These are phyloP conservation scores for Lepilemur septentrionalis DNA, from an alignment of 2,797 vertebrate genomes.

Conservation along the genomic window DNA sequence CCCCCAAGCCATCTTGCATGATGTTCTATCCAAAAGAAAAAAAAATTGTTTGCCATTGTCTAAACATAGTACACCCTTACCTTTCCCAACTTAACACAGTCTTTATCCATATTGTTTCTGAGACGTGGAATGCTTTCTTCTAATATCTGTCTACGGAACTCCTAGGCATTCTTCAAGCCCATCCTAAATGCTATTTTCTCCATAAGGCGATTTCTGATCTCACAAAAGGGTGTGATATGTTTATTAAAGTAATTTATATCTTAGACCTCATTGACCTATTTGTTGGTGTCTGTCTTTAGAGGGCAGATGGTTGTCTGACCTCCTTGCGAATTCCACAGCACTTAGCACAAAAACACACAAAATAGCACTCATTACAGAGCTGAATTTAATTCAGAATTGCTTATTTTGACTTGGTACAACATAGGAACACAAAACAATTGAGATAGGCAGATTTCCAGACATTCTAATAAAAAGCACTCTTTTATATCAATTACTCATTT, in stretches of 20 bases:
- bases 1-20: not conserved
- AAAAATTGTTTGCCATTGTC: not conserved
- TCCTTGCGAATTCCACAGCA: not conserved
- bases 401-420: conserved; percentile 37
- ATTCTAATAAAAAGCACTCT: conserved; percentile 50
- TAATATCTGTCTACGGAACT: not conserved
- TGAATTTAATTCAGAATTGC: not conserved
- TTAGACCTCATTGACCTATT: not conserved
- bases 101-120: not conserved
- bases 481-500: conserved; percentile 57
- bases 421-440: not conserved
- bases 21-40: not conserved
- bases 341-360: not conserved
- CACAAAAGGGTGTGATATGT: not conserved
- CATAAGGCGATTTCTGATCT: not conserved
- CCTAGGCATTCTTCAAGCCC: not conserved
- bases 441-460: conserved; percentile 24
- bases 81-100: not conserved
- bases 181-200: not conserved
- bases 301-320: not conserved
- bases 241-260: not conserved
- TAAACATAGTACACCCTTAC: not conserved
- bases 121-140: not conserved
- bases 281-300: not conserved
- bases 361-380: not conserved